A percentile compares a stretch with the other conserved stretches of the same genome.
phyloP scores from a whole-genome alignment of 2,113 vertebrate genomes.

The Tragelaphus strepsiceros region DNA sequence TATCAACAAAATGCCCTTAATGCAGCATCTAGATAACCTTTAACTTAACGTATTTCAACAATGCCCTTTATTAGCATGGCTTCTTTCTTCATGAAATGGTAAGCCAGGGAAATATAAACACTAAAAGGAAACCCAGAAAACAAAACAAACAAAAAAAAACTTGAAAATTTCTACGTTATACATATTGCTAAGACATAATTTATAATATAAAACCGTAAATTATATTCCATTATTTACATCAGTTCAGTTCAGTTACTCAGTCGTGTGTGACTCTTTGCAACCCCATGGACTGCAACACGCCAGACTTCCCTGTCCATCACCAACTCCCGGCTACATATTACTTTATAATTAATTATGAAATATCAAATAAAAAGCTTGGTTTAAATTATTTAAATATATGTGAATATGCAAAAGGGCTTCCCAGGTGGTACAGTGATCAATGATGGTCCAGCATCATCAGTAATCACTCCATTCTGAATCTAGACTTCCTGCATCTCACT shows the following conservation, averaged over 20 bases:
- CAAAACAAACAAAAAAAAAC: neutral
- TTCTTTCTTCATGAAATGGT: neutral
- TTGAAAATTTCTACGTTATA: neutral
- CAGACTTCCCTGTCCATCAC: neutral
- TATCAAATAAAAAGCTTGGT: neutral
- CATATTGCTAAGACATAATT: neutral
- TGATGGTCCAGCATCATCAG: neutral
- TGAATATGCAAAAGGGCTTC: neutral
- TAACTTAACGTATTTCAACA: neutral
- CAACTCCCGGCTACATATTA: neutral
- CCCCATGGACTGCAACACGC: neutral
- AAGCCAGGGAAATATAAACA: neutral
- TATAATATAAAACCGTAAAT: neutral
- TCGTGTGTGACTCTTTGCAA: neutral
- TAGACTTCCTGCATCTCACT: neutral
- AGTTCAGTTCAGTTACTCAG: neutral
- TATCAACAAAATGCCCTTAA: neutral
- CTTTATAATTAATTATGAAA: neutral
- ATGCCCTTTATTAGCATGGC: neutral
- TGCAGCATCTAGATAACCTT: neutral
- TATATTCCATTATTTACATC: neutral
- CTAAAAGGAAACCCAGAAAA: neutral
- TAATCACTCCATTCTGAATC: neutral
- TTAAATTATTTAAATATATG: neutral
- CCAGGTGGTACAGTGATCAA: neutral